Conservation (phyloP, 2,888 invertebrate species). For the Lasioglossum villosulum region DNA sequence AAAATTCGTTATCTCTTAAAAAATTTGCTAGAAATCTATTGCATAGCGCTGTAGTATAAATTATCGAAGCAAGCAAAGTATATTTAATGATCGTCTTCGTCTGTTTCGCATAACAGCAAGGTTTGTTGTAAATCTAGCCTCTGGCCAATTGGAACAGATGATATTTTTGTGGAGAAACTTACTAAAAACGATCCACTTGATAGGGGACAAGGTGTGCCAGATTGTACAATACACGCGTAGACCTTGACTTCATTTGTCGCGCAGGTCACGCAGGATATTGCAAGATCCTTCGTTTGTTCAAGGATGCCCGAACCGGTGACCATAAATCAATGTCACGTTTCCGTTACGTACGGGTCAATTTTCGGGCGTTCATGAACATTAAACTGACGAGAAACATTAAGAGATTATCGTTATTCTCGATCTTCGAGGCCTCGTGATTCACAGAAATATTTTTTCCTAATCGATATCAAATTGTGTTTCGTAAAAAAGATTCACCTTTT, state of each 20-base stretch:
- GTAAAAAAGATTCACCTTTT: background rate
- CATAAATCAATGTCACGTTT: background rate
- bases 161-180: background rate
- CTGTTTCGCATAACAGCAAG: background rate
- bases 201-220: conserved; percentile 18
- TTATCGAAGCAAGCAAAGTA: background rate
- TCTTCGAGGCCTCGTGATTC: background rate
- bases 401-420: background rate
- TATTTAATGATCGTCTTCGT: background rate
- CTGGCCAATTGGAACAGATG: background rate
- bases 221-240: background rate
- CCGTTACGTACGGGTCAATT: background rate
- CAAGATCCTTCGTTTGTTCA: background rate
- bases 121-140: background rate
- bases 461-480: background rate
- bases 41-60: background rate
- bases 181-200: conserved; percentile 36
- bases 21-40: background rate
- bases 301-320: background rate
- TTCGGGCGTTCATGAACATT: background rate
- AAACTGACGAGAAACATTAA: background rate
- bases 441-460: background rate
- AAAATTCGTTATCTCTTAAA: background rate
- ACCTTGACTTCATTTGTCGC: background rate
- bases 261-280: background rate